Conservation (phyloP, 2,888 invertebrate species). For the Pristionchus mayeri region DNA sequence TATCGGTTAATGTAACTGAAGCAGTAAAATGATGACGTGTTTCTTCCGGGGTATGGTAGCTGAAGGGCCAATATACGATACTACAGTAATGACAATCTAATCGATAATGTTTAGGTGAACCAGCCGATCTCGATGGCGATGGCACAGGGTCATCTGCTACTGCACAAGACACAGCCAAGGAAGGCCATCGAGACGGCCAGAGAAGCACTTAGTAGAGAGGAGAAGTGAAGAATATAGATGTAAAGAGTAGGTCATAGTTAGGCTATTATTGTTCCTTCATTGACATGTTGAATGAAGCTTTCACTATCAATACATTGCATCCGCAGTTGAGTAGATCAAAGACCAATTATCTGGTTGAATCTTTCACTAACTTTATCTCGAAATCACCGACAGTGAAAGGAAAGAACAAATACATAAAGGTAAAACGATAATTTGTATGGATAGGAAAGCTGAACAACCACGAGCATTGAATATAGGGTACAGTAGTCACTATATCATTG, state of each 20-base stretch:
- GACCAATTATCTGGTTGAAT: not conserved
- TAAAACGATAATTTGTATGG: slow-evolving; percentile 34
- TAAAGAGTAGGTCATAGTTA: not conserved
- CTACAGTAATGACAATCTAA: not conserved
- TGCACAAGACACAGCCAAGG: slow-evolving; percentile 68
- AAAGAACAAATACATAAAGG: slow-evolving; percentile 24
- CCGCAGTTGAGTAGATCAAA: too few relatives aligned
- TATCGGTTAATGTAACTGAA: slow-evolving; percentile 13
- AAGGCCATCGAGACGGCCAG: slow-evolving; percentile 61
- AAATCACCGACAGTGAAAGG: slow-evolving; percentile 25
- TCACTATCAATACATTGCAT: too few relatives aligned
- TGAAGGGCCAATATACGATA: too few relatives aligned
- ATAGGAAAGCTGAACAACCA: slow-evolving; percentile 16
- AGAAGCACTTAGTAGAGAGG: slow-evolving; percentile 26
- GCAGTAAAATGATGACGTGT: too few relatives aligned
- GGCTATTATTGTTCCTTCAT: not conserved
- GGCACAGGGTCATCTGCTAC: slow-evolving; percentile 71
- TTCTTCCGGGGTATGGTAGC: slow-evolving; percentile 8
- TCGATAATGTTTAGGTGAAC: slow-evolving; percentile 13
- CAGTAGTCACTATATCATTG: not conserved
- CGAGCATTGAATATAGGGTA: slow-evolving; percentile 11
- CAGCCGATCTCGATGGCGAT: slow-evolving; percentile 67
- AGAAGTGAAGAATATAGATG: not conserved
- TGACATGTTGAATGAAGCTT: too few relatives aligned
- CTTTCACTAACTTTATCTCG: slow-evolving; percentile 40